Conservation (phyloP, 30 jellyfish, hydroid and myxozoan species). For the Cassiopea xamachana region DNA sequence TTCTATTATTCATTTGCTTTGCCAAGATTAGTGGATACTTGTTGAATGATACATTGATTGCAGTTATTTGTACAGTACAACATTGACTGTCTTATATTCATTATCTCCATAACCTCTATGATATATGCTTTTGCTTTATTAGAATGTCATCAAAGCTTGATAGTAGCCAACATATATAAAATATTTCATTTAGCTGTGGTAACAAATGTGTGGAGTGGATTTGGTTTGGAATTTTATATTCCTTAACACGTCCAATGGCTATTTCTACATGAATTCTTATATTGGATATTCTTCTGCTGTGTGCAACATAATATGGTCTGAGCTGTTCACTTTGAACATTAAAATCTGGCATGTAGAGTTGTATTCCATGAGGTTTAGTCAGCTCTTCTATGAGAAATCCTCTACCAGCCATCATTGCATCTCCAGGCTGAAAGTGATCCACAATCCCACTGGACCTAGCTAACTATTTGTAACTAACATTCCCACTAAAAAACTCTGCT, state of each 20-base stretch:
- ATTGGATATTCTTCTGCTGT: not conserved
- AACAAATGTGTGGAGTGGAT: not conserved
- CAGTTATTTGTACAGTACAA: not conserved
- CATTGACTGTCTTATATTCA: not conserved
- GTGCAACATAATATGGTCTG: not conserved
- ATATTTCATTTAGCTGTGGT: not conserved
- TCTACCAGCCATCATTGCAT: not conserved
- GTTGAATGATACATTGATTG: not conserved
- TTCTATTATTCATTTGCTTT: not conserved
- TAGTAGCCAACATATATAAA: not conserved
- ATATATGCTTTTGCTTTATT: not conserved
- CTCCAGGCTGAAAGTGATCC: not conserved
- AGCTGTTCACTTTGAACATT: not conserved
- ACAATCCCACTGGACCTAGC: not conserved
- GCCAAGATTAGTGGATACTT: not conserved
- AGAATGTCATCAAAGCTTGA: not conserved
- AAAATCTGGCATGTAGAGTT: not conserved
- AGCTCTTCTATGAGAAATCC: not conserved
- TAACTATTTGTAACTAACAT: not conserved
- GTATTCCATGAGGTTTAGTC: not conserved
- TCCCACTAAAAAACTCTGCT: not conserved
- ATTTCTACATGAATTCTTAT: not conserved
- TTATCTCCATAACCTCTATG: not conserved
- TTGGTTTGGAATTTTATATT: not conserved
- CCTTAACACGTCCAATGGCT: not conserved